phyloP scores from a whole-genome alignment of 1,140 invertebrate species.

The Atta texana region DNA sequence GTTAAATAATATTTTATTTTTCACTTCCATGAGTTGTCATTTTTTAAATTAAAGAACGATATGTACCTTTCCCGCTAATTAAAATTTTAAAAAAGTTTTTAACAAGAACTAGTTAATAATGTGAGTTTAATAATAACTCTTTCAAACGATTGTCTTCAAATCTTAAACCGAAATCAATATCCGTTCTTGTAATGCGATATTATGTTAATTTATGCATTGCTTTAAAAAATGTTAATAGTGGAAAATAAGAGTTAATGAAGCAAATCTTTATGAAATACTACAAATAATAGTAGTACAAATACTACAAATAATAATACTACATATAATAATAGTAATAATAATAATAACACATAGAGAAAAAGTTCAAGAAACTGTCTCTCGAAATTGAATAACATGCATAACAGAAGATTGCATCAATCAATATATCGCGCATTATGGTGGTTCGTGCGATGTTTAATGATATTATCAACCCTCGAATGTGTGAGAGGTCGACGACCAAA shows the following conservation, averaged over 20 bases:
- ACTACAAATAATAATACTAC: no score
- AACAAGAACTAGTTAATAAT: neutral
- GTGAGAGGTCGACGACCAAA: constrained; percentile 70
- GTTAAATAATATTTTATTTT: no score
- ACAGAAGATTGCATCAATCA: constrained; percentile 68
- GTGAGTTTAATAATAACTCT: neutral
- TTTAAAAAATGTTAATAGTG: neutral
- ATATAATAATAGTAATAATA: neutral
- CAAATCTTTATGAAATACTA: neutral
- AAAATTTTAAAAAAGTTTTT: neutral
- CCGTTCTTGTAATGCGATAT: neutral
- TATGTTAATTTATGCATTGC: neutral
- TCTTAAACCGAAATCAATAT: neutral
- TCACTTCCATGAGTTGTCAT: no score
- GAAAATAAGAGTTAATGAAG: neutral
- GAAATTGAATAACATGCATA: constrained; percentile 62
- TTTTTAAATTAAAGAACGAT: neutral
- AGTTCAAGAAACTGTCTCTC: neutral
- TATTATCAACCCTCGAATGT: constrained; percentile 71
- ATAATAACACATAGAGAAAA: neutral
- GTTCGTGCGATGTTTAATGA: constrained; percentile 65
- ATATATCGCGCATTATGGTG: constrained; percentile 67
- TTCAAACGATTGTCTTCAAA: neutral
- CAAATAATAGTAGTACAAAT: no score
- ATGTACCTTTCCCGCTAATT: neutral